These are phyloP conservation scores for Bubalus kerabau DNA, from an alignment of 2,113 vertebrate species.

Conservation along the genomic window DNA sequence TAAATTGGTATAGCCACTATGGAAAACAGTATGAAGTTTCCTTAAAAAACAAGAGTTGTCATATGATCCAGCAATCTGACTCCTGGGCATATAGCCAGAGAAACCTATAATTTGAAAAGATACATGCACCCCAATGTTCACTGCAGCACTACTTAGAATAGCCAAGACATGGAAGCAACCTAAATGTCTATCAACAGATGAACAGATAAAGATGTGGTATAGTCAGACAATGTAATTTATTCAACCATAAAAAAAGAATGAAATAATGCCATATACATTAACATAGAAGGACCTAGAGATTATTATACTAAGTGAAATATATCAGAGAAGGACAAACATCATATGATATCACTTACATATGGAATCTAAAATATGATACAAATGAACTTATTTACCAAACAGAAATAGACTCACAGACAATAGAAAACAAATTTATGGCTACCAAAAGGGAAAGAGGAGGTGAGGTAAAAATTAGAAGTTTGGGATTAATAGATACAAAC, in stretches of 20 bases:
- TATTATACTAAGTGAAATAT: background rate
- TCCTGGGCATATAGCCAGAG: background rate
- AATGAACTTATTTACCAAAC: background rate
- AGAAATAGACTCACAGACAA: background rate
- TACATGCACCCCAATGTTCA: background rate
- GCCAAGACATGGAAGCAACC: background rate
- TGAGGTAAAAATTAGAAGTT: background rate
- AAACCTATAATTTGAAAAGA: background rate
- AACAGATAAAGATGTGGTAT: background rate
- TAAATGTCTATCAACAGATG: background rate
- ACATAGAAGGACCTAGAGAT: background rate
- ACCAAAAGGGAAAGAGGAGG: background rate
- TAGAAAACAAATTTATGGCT: background rate
- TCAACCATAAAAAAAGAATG: background rate
- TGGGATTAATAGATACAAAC: background rate
- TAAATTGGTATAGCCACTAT: background rate
- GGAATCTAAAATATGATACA: background rate
- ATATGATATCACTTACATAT: background rate
- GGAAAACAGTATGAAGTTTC: background rate
- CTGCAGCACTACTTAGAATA: background rate
- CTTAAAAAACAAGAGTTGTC: background rate
- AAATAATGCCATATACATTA: background rate
- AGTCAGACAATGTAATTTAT: background rate
- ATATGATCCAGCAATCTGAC: background rate
- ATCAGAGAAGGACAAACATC: background rate